These are phyloP conservation scores for Cyclopterus lumpus DNA, from an alignment of 2,797 vertebrate species.

Conservation along the genomic window DNA sequence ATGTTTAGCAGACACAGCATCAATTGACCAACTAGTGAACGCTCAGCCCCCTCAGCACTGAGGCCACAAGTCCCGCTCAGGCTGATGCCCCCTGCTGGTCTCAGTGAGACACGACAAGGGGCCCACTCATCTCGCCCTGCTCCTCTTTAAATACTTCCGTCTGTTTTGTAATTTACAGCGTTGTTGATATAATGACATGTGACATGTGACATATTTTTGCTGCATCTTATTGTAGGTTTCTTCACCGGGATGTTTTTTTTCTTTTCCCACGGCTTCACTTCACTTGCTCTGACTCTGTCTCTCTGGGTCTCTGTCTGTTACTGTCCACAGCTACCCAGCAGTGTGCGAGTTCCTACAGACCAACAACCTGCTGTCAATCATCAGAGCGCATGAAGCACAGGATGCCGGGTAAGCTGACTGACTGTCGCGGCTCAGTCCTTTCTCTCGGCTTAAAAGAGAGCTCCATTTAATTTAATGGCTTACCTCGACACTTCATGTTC, in stretches of 20 bases:
- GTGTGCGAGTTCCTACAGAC: constrained; percentile 99
- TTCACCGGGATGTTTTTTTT: constrained; percentile 8
- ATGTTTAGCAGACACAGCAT: constrained; percentile 55
- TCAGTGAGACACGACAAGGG: constrained; percentile 15
- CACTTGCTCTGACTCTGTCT: background rate
- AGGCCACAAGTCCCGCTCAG: constrained; percentile 24
- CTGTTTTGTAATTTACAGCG: constrained; percentile 27
- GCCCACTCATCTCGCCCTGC: constrained; percentile 33
- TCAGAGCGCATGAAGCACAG: constrained; percentile 98
- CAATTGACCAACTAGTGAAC: constrained; percentile 38
- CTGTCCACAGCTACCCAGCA: constrained; percentile 90
- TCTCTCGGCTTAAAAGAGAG: constrained; percentile 42
- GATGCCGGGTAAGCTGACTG: constrained; percentile 91
- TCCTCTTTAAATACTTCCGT: constrained; percentile 19
- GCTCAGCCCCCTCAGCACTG: constrained; percentile 36
- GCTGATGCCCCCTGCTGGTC: constrained; percentile 62
- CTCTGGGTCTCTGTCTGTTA: constrained; percentile 13
- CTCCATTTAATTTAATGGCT: constrained; percentile 53
- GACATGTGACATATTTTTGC: constrained; percentile 1
- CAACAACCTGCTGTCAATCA: constrained; percentile 99
- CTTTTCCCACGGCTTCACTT: background rate
- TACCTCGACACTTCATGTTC: constrained; percentile 51
- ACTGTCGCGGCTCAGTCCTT: constrained; percentile 29
- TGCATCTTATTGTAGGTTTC: background rate
- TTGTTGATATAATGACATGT: background rate